Evolutionary conservation across 1,140 invertebrate genomes (phyloP), one percentile per base, ranked within the genome.

Genomic region (Papilio machaon): DNA sequence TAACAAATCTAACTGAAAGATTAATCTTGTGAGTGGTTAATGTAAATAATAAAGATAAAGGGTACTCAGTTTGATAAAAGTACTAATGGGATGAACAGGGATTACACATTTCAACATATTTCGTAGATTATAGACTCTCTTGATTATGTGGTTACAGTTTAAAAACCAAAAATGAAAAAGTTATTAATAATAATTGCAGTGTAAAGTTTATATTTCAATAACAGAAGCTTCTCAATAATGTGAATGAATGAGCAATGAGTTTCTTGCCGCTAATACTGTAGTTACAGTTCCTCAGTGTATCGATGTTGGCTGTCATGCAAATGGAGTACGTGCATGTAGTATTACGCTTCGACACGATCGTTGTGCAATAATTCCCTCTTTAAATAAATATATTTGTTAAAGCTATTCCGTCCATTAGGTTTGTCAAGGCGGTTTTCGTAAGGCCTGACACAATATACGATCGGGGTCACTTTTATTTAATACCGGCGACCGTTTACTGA

Each of bases 381-480:
- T 86, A 86, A 86, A 90, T 88, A 84, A 88, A 90, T 90, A 90
- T 94, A 90, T 92, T 92, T 92, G 91, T 91, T 84, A 84, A 87
- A 92, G 81, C 74, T 86, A 87, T 92, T 92, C 89, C 88, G 83
- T 76, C 86, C 83, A 86, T 90, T 90, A 92, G 88, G 85, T 90
- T 87, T 87, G 89, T 90, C 91, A 92, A 93, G 90, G 92, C 80
- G 80, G 83, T 91, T 90, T 90, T 93, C 88, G 90, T 89, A 89
- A 92, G 84, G 80, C 85, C 86, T 89, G 86, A 85, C 84, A 86
- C 84, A 84, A 83, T 82, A 84, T 82, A 81, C 47, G 73, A 81
- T 81, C 67, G 77, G 77, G 73, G 75, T 78, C 75, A 81, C 79
- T 84, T 80, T 82, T 83, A 80, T 76, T 64, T 73, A 60, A 58